Evolutionary conservation across 2,797 vertebrate genomes (phyloP), one percentile per base, ranked within the genome.

Genomic region (Steatocranus sp.): DNA sequence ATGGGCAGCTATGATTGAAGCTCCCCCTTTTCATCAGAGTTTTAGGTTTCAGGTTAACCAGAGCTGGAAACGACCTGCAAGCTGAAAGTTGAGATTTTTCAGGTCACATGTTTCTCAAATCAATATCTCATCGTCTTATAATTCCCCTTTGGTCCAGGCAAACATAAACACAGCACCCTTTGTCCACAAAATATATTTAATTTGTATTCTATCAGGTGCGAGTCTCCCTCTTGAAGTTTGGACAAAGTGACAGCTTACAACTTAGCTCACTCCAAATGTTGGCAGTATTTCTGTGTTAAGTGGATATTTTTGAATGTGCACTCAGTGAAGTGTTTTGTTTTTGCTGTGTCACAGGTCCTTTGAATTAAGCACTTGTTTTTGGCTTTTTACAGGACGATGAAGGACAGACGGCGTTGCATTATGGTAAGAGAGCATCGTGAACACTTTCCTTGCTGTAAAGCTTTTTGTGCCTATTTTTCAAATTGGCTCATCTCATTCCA

Each of bases 331-430:
- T 76, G 11, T 75, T 86, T 86, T 73, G 43, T 82, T 88, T 56
- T 51, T 63, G 32, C 11, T 18, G 36, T 23, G 38, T 85, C 75
- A 34, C 38, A 82, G 61, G 54, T 81, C 41, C 88, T 23, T 30
- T 84, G 58, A 86, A 85, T 75, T 84, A 68, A 88, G 78, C 61
- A 46, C 76, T 90, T 81, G 80, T 87, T 93, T 93, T 85, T 93
- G 48, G 94, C 68, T 70, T 91, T 88, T 97, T 95, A 12, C 94
- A 99, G 98, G 98, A 99, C 20, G 96, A 97, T 90, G 98, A 99
- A 97, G 98, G 98, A 88, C 98, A 99, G 94, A 99, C 98, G 61
- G 97, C 98, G 5, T 95, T 99, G 90, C 98, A 99, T 96, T 99
- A 99, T 54, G 98, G 98, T 99, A 98, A 98, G 97, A 85, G 91